Conservation (phyloP, 2,797 vertebrate genomes). For the Apodemus agrarius region DNA sequence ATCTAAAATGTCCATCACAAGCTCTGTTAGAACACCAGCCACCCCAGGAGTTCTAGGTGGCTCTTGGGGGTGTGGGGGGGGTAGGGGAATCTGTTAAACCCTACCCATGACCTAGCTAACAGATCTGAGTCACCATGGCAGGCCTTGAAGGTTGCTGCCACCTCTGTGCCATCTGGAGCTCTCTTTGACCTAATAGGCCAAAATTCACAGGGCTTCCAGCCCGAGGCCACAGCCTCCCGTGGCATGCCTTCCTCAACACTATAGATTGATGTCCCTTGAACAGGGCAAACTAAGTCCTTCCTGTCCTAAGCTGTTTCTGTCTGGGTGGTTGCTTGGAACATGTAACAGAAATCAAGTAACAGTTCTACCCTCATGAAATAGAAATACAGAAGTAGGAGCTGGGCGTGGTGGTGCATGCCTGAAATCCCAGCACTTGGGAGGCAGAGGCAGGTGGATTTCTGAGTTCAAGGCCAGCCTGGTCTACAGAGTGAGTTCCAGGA, state of each 20-base stretch:
- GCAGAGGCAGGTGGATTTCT: no score
- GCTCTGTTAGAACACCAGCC: not conserved
- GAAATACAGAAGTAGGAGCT: not conserved
- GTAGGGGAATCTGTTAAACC: not conserved
- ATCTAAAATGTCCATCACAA: not conserved
- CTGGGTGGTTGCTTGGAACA: not conserved
- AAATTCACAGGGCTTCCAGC: not conserved
- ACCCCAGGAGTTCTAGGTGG: not conserved
- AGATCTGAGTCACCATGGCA: not conserved
- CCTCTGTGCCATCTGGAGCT: not conserved
- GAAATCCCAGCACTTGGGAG: no score
- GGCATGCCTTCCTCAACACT: not conserved
- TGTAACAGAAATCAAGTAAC: not conserved
- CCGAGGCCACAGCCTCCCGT: accelerated
- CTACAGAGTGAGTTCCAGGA: no score
- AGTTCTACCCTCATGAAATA: not conserved
- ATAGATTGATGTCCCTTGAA: not conserved
- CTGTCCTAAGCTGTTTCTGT: not conserved
- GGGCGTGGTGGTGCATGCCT: no score
- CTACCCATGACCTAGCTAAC: not conserved
- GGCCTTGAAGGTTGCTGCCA: not conserved
- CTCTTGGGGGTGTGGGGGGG: no score
- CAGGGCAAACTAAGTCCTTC: no score
- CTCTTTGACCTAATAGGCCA: not conserved
- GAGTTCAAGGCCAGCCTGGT: no score